A percentile compares a stretch with the other conserved stretches of the same genome.
These are phyloP conservation scores for Phymastichus coffea DNA, from an alignment of 1,140 invertebrate genomes.

Conservation along the genomic window DNA sequence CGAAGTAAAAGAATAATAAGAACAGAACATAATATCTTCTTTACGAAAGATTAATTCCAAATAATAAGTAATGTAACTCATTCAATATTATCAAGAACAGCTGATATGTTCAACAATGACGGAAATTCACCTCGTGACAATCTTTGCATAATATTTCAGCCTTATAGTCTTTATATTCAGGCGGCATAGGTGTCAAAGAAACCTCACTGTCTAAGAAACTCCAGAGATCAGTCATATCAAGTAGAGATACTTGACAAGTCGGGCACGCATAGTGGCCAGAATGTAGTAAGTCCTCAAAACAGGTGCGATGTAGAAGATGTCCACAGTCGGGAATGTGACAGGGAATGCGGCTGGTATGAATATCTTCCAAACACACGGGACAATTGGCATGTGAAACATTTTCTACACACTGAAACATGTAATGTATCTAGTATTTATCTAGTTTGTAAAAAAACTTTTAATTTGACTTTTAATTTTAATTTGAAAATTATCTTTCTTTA, in stretches of 20 bases:
- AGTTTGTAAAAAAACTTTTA: too few species aligned
- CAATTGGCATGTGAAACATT: constrained; percentile 84
- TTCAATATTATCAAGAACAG: too few species aligned
- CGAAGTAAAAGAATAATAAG: too few species aligned
- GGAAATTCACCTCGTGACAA: constrained; percentile 76
- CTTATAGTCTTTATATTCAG: constrained; percentile 75
- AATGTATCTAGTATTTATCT: too few species aligned
- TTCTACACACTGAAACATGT: constrained; percentile 73
- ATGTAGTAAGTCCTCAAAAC: constrained; percentile 75
- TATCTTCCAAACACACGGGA: constrained; percentile 84
- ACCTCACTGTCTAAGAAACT: constrained; percentile 79
- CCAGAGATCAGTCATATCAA: constrained; percentile 82
- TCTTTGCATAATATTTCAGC: constrained; percentile 84
- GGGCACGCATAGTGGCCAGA: constrained; percentile 84
- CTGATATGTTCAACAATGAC: too few species aligned
- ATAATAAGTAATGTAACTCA: too few species aligned
- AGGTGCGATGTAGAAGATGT: constrained; percentile 78
- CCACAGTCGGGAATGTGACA: constrained; percentile 85
- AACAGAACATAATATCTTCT: too few species aligned
- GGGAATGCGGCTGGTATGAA: constrained; percentile 83
- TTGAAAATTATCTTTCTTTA: too few species aligned
- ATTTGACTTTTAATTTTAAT: too few species aligned
- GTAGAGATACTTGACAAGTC: constrained; percentile 80
- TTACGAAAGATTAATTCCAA: too few species aligned
- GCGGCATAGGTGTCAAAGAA: constrained; percentile 76